phyloP scores from a whole-genome alignment of 2,113 vertebrate genomes.

The Cyprinodon tularosa region DNA sequence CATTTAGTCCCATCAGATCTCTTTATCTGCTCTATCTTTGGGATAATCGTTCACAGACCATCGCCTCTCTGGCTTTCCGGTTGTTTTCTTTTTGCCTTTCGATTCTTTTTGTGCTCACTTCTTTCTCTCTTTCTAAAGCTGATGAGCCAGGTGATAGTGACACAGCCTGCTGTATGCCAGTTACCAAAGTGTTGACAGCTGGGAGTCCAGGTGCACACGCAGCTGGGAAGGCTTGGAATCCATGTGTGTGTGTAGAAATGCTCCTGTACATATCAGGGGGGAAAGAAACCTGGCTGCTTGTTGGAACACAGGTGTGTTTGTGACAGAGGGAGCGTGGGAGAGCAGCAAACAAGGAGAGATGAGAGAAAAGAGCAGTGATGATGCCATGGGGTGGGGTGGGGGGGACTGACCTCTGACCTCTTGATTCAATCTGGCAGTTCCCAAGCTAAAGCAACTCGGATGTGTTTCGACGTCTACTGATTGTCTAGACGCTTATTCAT shows the following conservation, averaged over 20 bases:
- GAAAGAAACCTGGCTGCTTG: slow-evolving; percentile 32
- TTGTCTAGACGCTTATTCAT: slow-evolving; percentile 31
- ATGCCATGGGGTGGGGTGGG: not conserved
- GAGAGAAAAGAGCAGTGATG: slow-evolving; percentile 5
- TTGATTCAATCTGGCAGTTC: slow-evolving; percentile 16
- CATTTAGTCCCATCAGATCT: not conserved
- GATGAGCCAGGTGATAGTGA: slow-evolving; percentile 72
- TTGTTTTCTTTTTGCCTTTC: slow-evolving; percentile 15
- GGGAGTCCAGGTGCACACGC: slow-evolving; percentile 73
- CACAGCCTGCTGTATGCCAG: slow-evolving; percentile 72
- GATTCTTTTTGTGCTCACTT: slow-evolving; percentile 34
- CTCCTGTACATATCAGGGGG: slow-evolving; percentile 31
- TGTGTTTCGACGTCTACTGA: slow-evolving; percentile 20
- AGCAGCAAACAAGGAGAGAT: slow-evolving; percentile 24
- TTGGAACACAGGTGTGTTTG: slow-evolving; percentile 70
- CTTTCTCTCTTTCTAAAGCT: slow-evolving; percentile 41
- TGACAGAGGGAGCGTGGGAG: slow-evolving; percentile 62
- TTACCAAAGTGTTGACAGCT: slow-evolving; percentile 75
- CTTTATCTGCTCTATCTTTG: not conserved
- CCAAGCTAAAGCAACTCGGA: slow-evolving; percentile 33
- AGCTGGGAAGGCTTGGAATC: slow-evolving; percentile 70
- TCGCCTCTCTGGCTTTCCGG: slow-evolving; percentile 6
- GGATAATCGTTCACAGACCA: not conserved
- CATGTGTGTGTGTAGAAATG: slow-evolving; percentile 37
- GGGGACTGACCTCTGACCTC: slow-evolving; percentile 51